These are phyloP conservation scores for Saturnia japonica DNA, from an alignment of 2,888 invertebrate genomes.

Conservation along the genomic window DNA sequence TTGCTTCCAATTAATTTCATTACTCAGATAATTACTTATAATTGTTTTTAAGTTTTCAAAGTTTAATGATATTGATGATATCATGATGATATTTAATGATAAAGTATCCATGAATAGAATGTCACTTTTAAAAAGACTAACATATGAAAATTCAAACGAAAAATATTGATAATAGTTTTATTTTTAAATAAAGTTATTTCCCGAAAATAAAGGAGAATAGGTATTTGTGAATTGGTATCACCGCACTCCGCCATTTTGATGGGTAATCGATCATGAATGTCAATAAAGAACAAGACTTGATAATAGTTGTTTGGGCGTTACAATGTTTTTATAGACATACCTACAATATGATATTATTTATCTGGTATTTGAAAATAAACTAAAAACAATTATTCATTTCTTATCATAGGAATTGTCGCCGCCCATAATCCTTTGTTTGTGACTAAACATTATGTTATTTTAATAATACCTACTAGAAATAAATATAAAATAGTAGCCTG, in stretches of 20 bases:
- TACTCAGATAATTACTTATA: too few relatives aligned
- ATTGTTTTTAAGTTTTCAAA: too few relatives aligned
- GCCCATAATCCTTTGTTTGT: not conserved
- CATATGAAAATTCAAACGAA: not conserved
- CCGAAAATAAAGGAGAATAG: not conserved
- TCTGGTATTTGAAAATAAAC: not conserved
- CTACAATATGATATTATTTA: not conserved
- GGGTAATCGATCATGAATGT: not conserved
- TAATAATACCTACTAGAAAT: too few relatives aligned
- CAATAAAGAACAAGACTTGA: slow-evolving; percentile 5
- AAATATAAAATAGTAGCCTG: too few relatives aligned
- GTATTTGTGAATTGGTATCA: not conserved
- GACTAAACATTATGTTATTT: too few relatives aligned
- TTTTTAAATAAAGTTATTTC: not conserved
- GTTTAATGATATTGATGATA: too few relatives aligned
- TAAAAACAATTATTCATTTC: not conserved
- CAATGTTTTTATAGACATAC: not conserved
- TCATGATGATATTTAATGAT: too few relatives aligned
- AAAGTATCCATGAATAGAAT: too few relatives aligned
- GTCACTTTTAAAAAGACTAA: too few relatives aligned
- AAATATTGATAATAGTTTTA: not conserved
- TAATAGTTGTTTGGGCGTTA: not conserved
- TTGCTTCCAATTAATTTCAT: too few relatives aligned
- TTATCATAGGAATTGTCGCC: too few relatives aligned
- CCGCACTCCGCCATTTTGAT: not conserved